Evolutionary conservation across 2,888 invertebrate genomes (phyloP), one percentile per base, ranked within the genome.

Genomic region (Hirtodrosophila histrioides): DNA sequence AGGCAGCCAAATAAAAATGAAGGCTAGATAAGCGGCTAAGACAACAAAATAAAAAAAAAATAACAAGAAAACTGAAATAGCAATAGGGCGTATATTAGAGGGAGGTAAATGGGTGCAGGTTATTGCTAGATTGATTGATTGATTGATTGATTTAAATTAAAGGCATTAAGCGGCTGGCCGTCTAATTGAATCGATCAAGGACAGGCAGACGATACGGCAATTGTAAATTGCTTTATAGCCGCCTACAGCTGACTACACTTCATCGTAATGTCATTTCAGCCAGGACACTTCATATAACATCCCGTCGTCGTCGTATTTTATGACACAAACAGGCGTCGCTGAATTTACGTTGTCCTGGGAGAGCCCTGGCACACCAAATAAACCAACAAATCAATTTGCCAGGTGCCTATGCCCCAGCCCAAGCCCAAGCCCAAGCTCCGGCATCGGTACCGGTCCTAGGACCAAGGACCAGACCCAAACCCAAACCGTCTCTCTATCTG

Each of bases 101-200:
- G 45, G 27, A 17, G 44, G 55, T 41, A 31, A 54, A 50, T 62
- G 67, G 46, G 27, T 35, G 24, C n/a, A 35, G 56, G 46, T 27
- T 63, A 55, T 49, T 40, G 43, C 48, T 46, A 61, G 63, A 69
- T 72, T 54, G 62, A 63, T 76, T 74, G 85, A 66, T 78, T 81
- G 82, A 82, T 84, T 83, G 84, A 84, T 85, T 86, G 82, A 85
- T 86, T 85, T 85, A 86, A 85, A 86, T 86, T 86, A 86, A 86
- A 85, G 78, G 60, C 83, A 75, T 86, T 83, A 86, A 75, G 86
- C 64, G 78, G 78, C 76, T 70, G 63, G 57, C 63, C 79, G 57
- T 75, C 67, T 79, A 82, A 82, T 82, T 83, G 83, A 81, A 84
- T 86, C 81, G 76, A 81, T 81, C 83, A 75, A 66, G 56, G 39